These are phyloP conservation scores for Xyrichtys novacula DNA, from an alignment of 2,797 vertebrate species.

Conservation along the genomic window DNA sequence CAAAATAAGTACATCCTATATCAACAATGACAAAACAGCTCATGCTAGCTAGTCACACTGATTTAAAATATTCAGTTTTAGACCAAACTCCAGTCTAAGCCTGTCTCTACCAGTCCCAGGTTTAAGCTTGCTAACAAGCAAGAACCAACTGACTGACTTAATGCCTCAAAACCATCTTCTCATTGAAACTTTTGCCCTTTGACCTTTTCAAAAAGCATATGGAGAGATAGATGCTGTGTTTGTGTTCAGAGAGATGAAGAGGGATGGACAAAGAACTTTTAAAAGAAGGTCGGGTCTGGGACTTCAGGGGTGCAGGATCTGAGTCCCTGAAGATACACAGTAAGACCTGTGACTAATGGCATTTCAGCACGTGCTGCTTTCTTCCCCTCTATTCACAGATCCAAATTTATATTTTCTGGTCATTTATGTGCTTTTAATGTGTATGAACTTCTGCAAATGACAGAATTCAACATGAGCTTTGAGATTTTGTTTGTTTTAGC, in stretches of 20 bases:
- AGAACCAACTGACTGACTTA: no score
- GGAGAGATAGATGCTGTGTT: background rate
- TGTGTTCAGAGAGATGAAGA: conserved; percentile 27
- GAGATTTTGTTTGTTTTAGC: no score
- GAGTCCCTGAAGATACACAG: conserved; percentile 81
- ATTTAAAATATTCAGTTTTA: no score
- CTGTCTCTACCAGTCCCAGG: no score
- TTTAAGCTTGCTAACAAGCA: no score
- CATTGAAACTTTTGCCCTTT: background rate
- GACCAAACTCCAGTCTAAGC: no score
- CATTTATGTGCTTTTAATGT: no score
- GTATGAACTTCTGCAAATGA: background rate
- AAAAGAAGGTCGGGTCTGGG: conserved; percentile 81
- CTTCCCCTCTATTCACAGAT: background rate
- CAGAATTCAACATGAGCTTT: no score
- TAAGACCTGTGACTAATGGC: conserved; percentile 93
- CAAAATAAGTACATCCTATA: no score
- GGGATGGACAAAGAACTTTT: conserved; percentile 81
- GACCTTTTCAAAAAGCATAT: background rate
- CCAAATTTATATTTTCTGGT: background rate
- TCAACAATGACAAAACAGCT: no score
- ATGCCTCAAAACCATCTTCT: no score
- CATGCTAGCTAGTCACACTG: no score
- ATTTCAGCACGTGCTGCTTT: conserved; percentile 81
- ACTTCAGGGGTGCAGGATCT: conserved; percentile 48